Evolutionary conservation across 2,888 invertebrate genomes (phyloP), one percentile per base, ranked within the genome.

Genomic region (Cistogaster globosa): DNA sequence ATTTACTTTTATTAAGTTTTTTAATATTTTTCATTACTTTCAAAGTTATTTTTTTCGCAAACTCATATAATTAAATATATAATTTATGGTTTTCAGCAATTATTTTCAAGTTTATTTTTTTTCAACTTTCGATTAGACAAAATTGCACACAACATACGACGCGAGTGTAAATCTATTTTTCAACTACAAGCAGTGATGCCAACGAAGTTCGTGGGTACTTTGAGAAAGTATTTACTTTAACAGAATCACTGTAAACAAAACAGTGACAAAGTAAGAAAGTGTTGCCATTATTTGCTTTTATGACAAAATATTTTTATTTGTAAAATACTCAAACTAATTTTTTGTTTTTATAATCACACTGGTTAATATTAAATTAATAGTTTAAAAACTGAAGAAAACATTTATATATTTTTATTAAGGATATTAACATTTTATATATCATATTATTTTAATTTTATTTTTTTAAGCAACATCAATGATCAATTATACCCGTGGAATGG

Each of bases 121-220:
- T 45, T 60, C 22, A 16, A 18, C 9, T 22, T 53, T 20, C n/a
- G 9, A 38, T 58, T 57, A 65, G 58, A 71, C 32, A 51, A 58
- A 76, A 63, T 69, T 68, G 62, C 78, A 72, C 51, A 55, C n/a
- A 51, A n/a, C 57, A 2, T 11, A 69, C 72, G 51, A 51, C 57
- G 16, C 83, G 69, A 69, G 26, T 42, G 42, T 22, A 62, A 60
- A 55, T 77, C 72, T 67, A 16, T 38, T 76, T 71, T 57, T 65
- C 62, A 36, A 83, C 71, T 80, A 71, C 36, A n/a, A 65, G 32
- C 72, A 80, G 58, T 80, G 58, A 60, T 67, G 72, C 26, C 78
- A 62, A 68, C 45, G 8, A n/a, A 12, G 5, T 26, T 22, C 16
- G 0, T 16, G 42, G 8, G 6, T 45, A 26, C 18, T 63, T 20